Base-by-base conservation (phyloP, 2,113 vertebrate species). In the Nothocercus julius region DNA sequence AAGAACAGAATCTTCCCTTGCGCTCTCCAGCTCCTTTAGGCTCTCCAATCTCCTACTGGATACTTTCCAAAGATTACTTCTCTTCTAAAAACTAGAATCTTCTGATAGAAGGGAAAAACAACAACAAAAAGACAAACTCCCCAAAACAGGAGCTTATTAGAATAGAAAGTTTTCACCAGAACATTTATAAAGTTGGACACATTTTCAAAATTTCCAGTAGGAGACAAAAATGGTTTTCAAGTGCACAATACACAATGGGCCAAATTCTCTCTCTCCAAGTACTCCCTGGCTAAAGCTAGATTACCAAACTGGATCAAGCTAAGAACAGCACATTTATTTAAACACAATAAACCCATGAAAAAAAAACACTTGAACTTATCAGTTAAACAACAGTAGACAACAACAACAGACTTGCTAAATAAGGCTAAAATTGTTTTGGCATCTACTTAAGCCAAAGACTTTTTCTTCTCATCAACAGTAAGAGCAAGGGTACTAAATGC, bases 401-500 rank as follows among this genome's bases (percentile, higher is more conserved):
- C 61, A 82, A 83, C 94, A 69, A 2, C 82, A 89, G 51, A 69
- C 49, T 15, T 83, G 32, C 72, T 73, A 83, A 83, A 36, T n/a
- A 90, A 77, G 27, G 68, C 59, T 95, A 92, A 94, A 92, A 85
- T 58, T 54, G 3, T 27, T 85, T 32, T 66, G 79, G 66, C 36
- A 78, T 78, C 85, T 87, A 44, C 82, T 95, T 75, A 86, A 69
- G 68, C 40, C 49, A 45, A 78, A 80, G 72, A 64, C 40, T 93
- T 61, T 66, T 82, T 69, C 51, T 89, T 64, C 85, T 92, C 72
- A 63, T 95, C 82, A 88, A 63, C 77, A 90, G 89, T n/a, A 87
- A 81, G 27, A 66, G 27, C 36, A 93, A 58, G 66, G 36, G 62
- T 24, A 70, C 45, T 25, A 28, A 93, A 63, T 74, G 68, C 64